Evolutionary conservation across 2,888 invertebrate genomes (phyloP), one percentile per base, ranked within the genome.

Genomic region (Trachelus stipa): DNA sequence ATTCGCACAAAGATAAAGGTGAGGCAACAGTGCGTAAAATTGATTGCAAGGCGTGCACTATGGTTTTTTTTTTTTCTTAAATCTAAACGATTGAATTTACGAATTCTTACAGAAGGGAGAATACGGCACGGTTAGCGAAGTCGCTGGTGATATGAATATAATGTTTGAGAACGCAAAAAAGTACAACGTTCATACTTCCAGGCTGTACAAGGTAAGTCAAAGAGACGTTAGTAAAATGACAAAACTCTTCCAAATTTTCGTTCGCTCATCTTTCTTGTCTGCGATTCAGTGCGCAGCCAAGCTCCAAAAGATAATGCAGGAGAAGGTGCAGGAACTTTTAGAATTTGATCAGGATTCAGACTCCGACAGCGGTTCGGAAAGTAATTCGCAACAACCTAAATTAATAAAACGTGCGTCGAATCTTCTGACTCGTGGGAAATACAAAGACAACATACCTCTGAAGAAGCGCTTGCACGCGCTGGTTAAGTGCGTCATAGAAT

Each of bases 131-230:
- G 93, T 98, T 0, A 96, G 96, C 37, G 97, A 98, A 90, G 95
- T 99, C 71, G 97, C 98, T 0, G 96, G 96, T 0, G 99, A 99
- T 90, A 94, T 99, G 93, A 98, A 98, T 89, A 95, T 98, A 75
- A 98, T 99, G 96, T 97, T 99, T 91, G 98, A 98, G 89, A 99
- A 99, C 92, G 99, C 99, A 15, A 97, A 96, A 90, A 95, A 96
- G 87, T 98, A 98, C 90, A 98, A 97, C 91, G 92, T 96, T 73
- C 94, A 95, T 75, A 95, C 95, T 69, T 97, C 97, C 71, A 94
- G 95, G 85, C 93, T 97, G 23, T 97, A 97, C 90, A 96, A 96
- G 92, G 96, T 95, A 92, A 90, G n/a, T 76, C 68, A 23, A 56
- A 40, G 15, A 23, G 6, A 56, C 2, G 23, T 75, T 73, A 12